phyloP scores from a whole-genome alignment of 1,140 invertebrate genomes.

The Sinella curviseta region DNA sequence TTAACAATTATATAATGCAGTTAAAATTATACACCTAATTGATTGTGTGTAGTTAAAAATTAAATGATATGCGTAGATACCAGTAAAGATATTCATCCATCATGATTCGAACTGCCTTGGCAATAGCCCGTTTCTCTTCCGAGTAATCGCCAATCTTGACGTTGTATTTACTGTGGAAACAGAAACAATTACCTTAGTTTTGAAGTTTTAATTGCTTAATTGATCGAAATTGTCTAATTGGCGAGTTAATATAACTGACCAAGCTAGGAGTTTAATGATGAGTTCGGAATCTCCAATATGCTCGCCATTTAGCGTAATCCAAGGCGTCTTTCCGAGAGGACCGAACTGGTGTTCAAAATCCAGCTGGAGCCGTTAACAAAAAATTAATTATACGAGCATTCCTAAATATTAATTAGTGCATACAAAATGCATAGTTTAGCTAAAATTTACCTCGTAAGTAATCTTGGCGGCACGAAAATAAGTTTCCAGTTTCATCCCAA shows the following conservation, averaged over 20 bases:
- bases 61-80: slow-evolving; percentile 3
- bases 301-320: slow-evolving; percentile 55
- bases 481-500: slow-evolving; percentile 47
- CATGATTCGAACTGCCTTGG: slow-evolving; percentile 31
- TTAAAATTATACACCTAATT: slow-evolving; percentile 9
- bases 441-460: slow-evolving; percentile 41
- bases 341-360: slow-evolving; percentile 34
- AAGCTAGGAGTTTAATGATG: neutral
- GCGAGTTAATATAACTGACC: neutral
- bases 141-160: neutral
- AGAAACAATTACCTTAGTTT: neutral
- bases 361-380: slow-evolving; percentile 27
- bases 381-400: too few relatives aligned
- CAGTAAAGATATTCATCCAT: slow-evolving; percentile 43
- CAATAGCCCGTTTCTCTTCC: slow-evolving; percentile 32
- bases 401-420: neutral
- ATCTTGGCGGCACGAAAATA: slow-evolving; percentile 44
- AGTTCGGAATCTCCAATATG: slow-evolving; percentile 44
- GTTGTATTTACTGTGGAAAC: neutral
- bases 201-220: too few relatives aligned
- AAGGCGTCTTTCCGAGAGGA: slow-evolving; percentile 51
- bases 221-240: too few relatives aligned
- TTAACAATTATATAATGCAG: neutral
- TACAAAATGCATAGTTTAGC: neutral
- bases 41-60: too few relatives aligned